Evolutionary conservation across 2,113 vertebrate species (phyloP).

Genomic region (Callipepla squamata): DNA sequence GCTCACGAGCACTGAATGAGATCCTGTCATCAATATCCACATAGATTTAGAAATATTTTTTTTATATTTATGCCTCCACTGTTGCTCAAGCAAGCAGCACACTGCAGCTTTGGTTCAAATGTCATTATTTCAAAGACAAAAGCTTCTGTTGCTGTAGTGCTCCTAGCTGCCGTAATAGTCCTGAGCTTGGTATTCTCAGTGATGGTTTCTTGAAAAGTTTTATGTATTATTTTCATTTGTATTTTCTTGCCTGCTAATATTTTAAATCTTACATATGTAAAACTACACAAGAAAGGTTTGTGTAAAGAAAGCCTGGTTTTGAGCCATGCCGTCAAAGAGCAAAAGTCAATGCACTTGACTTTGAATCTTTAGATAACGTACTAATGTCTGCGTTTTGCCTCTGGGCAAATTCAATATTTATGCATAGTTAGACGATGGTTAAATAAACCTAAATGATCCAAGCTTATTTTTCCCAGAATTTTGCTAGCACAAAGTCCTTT

Average conservation of each 20-base stretch:
- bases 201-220: not conserved
- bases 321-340: not conserved
- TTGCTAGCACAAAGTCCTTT: not conserved
- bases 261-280: not conserved
- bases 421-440: not conserved
- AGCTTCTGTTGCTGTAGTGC: not conserved
- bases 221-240: not conserved
- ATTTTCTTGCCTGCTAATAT: not conserved
- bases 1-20: not conserved
- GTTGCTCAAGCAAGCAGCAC: not conserved
- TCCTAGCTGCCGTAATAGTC: no score
- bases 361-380: not conserved
- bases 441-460: not conserved
- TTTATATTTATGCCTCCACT: not conserved
- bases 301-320: not conserved
- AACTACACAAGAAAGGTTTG: not conserved
- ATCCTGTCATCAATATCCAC: not conserved
- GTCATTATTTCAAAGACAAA: not conserved
- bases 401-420: conserved; percentile 28
- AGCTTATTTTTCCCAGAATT: not conserved
- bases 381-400: not conserved
- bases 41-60: not conserved
- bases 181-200: not conserved
- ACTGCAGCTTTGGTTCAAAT: not conserved
- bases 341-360: conserved; percentile 37